Conservation (phyloP, 1,140 invertebrate genomes). For the Rhopalosiphum maidis region DNA sequence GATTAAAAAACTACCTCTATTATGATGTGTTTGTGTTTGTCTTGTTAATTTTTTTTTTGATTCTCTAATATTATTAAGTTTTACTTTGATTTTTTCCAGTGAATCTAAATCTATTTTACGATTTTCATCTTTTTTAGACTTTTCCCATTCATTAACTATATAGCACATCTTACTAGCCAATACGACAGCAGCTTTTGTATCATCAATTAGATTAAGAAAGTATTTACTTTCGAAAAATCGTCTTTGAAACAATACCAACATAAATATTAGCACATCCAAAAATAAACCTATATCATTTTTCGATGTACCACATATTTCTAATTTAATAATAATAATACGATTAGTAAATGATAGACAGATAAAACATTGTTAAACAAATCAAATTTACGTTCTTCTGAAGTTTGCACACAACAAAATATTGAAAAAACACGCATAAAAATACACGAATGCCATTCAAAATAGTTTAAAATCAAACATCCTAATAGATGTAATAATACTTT, state of each 20-base stretch:
- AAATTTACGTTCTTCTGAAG: neutral
- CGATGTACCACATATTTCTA: neutral
- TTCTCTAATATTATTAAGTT: neutral
- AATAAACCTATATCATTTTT: neutral
- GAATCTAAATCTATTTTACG: conserved; percentile 4
- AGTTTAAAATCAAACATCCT: conserved; percentile 1
- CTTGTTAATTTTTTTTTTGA: neutral
- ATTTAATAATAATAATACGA: neutral
- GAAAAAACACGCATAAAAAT: neutral
- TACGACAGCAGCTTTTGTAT: neutral
- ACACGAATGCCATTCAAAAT: conserved; percentile 4
- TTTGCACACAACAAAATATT: neutral
- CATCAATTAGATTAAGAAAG: neutral
- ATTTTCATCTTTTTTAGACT: neutral
- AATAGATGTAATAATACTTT: conserved; percentile 17
- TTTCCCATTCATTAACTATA: neutral
- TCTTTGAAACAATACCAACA: conserved; percentile 18
- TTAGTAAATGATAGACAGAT: neutral
- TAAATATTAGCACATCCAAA: neutral
- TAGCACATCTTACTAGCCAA: neutral
- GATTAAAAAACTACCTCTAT: neutral
- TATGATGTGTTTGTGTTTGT: neutral
- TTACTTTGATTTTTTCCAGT: neutral
- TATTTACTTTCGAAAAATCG: neutral
- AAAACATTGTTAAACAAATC: neutral